Evolutionary conservation across 2,888 invertebrate genomes (phyloP), one percentile per base, ranked within the genome.

Genomic region (Crocallis elinguaria): DNA sequence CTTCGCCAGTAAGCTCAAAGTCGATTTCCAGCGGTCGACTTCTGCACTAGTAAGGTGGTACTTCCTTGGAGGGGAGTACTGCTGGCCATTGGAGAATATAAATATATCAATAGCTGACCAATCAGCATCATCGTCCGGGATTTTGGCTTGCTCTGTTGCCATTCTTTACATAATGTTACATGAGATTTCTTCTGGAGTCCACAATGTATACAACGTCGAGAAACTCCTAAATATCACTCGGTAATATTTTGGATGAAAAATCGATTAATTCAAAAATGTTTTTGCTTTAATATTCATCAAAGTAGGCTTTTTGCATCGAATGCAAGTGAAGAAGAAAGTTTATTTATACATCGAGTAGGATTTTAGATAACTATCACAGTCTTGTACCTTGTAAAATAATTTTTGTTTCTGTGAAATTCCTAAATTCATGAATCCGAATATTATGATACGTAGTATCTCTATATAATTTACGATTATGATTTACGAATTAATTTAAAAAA

Each of bases 81-180:
- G 63, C 48, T 89, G 86, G 0, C 89, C 89, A 42, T 89, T 89
- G 0, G 80, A 73, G 59, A 89, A 90, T 7, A 90, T 29, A 57
- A 66, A 89, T 56, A 90, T 87, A 48, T 89, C 85, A 14, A 88
- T 71, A 1, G 72, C 61, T 9, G 69, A 56, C 77, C 76, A 79
- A 19, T 69, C 45, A 9, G 54, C 42, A 1, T 50, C 48, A 9
- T 50, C 45, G 11, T 69, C 59, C 0, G 75, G 75, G 9, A 61
- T 39, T 62, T 68, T 76, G 2, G 71, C 65, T 38, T 53, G 64
- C 37, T 53, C 30, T 7, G n/a, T 3, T 1, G 38, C 12, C 53
- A 43, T 48, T 45, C 8, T 36, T 6, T 13, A 27, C 27, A 2
- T n/a, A 27, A 3, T 19, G 19, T 19, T n/a, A 2, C 29, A 4